Evolutionary conservation across 2,797 vertebrate genomes (phyloP), one percentile per base, ranked within the genome.

Genomic region (Naso thynnoides): DNA sequence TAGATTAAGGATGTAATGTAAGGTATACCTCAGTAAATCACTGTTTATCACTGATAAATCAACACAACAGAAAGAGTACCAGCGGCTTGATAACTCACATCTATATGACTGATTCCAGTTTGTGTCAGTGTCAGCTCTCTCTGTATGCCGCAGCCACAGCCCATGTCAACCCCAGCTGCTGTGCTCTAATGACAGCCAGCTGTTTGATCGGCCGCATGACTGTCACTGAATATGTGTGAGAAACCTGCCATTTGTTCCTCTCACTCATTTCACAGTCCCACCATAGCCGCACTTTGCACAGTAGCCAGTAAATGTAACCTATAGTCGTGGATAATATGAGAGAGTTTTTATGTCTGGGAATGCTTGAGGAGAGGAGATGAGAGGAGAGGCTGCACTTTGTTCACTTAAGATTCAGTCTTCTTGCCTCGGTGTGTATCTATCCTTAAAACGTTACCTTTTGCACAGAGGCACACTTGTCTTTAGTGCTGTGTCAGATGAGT

Each of bases 151-250:
- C 70, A 38, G 68, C 64, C 78, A 60, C 45, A 36, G 67, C 59
- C 73, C 84, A 64, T 72, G 85, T 87, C 86, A 73, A 53, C 60
- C 49, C 87, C 93, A 94, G 92, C 92, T 92, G 92, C 88, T 70
- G 83, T 45, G 77, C 79, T 86, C 78, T 88, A 87, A 89, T 83
- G 85, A 90, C 85, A 87, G 86, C 91, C 90, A 91, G 91, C 91
- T 93, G 89, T 91, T 88, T 90, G 88, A 91, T 89, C 56, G 70
- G 68, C 79, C 71, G 73, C 56, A 9, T 45, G 80, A 79, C 70
- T 87, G 92, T 92, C 90, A 92, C 88, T 89, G 82, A 91, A 92
- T 93, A 92, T 88, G 91, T 93, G 87, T 93, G 92, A 93, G 92
- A 93, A 92, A 92, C 81, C 83, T 85, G 78, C 78, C 57, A 54